Percentiles rank a stretch among this genome's conserved stretches.
phyloP scores from a whole-genome alignment of 1,140 invertebrate species.

The Drosophila obscura region DNA sequence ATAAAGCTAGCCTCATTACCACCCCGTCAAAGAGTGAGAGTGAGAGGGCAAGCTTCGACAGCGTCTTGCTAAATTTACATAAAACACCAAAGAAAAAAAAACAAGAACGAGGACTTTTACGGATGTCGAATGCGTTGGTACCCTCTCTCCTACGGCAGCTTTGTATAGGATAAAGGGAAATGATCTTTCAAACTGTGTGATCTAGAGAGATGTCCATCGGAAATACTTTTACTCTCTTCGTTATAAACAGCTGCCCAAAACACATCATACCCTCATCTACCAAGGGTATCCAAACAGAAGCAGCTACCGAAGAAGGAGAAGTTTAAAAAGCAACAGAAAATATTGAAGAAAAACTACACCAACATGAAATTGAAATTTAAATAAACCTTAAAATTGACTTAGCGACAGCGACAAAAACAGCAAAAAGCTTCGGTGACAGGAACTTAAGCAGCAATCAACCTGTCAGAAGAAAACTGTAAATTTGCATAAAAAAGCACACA shows the following conservation, averaged over 20 bases:
- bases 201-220: too few species aligned
- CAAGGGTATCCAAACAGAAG: conserved; percentile 19
- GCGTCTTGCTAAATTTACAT: conserved; percentile 59
- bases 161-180: too few species aligned
- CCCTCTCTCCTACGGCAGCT: too few species aligned
- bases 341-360: background rate
- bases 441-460: conserved; percentile 33
- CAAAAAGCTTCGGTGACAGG: conserved; percentile 26
- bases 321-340: conserved; percentile 31
- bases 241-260: too few species aligned
- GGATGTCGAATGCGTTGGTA: too few species aligned
- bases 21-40: conserved; percentile 16
- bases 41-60: conserved; percentile 7
- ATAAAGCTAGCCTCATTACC: conserved; percentile 70
- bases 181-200: too few species aligned
- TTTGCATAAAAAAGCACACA: too few species aligned
- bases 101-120: too few species aligned
- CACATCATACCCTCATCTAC: too few species aligned
- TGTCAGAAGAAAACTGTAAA: too few species aligned
- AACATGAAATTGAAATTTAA: conserved; percentile 69
- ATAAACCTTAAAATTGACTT: conserved; percentile 81
- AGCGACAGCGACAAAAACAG: conserved; percentile 42
- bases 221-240: too few species aligned
- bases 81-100: conserved; percentile 64
- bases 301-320: conserved; percentile 23